A percentile compares a stretch with the other conserved stretches of the same genome.
These are phyloP conservation scores for Goniozus legneri DNA, from an alignment of 1,140 invertebrate genomes.

Conservation along the genomic window DNA sequence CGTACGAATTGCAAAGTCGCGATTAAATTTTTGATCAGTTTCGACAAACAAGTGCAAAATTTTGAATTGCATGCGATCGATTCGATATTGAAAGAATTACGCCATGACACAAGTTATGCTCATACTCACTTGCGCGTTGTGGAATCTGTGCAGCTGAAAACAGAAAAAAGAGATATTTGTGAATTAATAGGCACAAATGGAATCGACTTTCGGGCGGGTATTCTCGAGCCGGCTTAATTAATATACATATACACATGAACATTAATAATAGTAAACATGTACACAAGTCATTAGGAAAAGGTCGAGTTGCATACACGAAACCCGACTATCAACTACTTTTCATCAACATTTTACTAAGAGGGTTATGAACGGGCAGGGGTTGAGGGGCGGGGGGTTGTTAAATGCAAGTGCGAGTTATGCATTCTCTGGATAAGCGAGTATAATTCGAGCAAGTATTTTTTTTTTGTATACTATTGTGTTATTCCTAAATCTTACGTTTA, in stretches of 20 bases:
- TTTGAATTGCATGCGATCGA: no score
- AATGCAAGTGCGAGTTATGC: neutral
- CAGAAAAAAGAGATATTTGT: slow-evolving; percentile 55
- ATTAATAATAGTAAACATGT: slow-evolving; percentile 42
- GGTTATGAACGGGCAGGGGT: slow-evolving; percentile 24
- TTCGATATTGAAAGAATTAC: no score
- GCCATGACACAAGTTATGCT: no score
- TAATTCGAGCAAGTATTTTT: no score
- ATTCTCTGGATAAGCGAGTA: neutral
- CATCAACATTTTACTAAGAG: slow-evolving; percentile 44
- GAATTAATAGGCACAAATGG: slow-evolving; percentile 23
- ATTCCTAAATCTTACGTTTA: no score
- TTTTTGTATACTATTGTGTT: no score
- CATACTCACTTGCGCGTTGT: slow-evolving; percentile 79
- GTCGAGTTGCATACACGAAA: slow-evolving; percentile 50
- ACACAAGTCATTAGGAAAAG: slow-evolving; percentile 47
- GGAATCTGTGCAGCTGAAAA: slow-evolving; percentile 85
- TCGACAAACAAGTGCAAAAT: no score
- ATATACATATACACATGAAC: slow-evolving; percentile 49
- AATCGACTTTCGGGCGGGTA: neutral
- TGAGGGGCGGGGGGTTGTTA: neutral
- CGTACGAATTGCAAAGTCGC: no score
- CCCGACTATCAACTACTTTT: slow-evolving; percentile 43
- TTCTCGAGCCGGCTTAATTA: slow-evolving; percentile 22
- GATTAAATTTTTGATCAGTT: no score